These are phyloP conservation scores for Muscidifurax raptorellus DNA, from an alignment of 1,140 invertebrate genomes.

Conservation along the genomic window DNA sequence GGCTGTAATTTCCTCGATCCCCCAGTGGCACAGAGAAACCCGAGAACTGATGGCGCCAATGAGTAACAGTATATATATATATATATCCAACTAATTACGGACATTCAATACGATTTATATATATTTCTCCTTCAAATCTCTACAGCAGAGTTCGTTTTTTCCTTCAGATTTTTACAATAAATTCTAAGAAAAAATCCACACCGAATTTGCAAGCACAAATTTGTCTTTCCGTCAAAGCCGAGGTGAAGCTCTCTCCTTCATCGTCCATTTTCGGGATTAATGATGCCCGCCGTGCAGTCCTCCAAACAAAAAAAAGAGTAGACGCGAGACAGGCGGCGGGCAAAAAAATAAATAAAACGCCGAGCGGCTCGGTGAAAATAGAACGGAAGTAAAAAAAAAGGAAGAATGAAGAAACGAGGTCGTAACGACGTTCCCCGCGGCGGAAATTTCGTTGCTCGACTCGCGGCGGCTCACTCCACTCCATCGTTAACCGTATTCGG, in stretches of 20 bases:
- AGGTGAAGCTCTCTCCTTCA: neutral
- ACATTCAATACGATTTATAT: neutral
- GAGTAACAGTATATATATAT: neutral
- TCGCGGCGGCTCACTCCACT: neutral
- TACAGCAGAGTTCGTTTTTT: neutral
- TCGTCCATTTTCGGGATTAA: conserved; percentile 17
- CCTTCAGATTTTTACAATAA: neutral
- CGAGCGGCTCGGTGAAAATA: neutral
- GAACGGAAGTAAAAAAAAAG: neutral
- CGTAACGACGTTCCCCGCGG: conserved; percentile 31
- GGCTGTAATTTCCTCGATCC: neutral
- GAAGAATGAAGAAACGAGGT: neutral
- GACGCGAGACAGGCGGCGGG: neutral
- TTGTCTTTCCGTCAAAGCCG: neutral
- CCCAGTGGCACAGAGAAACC: neutral
- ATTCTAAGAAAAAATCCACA: too few relatives aligned
- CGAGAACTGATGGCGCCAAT: neutral
- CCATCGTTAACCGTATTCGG: conserved; percentile 46
- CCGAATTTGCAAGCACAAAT: neutral
- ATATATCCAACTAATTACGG: neutral
- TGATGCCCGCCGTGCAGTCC: neutral
- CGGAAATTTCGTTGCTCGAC: conserved; percentile 43
- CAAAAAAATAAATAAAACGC: neutral
- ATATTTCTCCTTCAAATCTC: neutral
- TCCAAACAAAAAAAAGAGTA: neutral